These are phyloP conservation scores for Drosophila bocki DNA, from an alignment of 1,140 invertebrate species.

Conservation along the genomic window DNA sequence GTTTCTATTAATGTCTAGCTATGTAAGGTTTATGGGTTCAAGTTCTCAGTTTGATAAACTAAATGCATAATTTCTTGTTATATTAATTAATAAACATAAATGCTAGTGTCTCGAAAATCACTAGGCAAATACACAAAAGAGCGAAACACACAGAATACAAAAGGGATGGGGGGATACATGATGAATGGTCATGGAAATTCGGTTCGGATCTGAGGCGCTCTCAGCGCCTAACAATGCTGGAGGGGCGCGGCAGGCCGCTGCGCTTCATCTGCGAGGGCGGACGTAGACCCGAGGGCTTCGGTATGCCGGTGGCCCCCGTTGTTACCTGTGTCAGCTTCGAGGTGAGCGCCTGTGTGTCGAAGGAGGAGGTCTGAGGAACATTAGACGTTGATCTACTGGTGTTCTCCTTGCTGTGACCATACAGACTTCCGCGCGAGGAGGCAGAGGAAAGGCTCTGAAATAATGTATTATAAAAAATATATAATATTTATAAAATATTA, in stretches of 20 bases:
- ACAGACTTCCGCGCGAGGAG: slow-evolving; percentile 77
- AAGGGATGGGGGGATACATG: background rate
- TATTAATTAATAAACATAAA: slow-evolving; percentile 45
- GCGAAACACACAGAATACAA: slow-evolving; percentile 26
- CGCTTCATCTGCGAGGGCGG: slow-evolving; percentile 77
- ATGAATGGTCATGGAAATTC: slow-evolving; percentile 19
- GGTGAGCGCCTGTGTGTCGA: slow-evolving; percentile 54
- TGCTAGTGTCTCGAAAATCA: slow-evolving; percentile 34
- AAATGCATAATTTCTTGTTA: slow-evolving; percentile 45
- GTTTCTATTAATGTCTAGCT: slow-evolving; percentile 23
- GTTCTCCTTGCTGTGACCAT: slow-evolving; percentile 60
- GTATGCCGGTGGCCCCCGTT: slow-evolving; percentile 72
- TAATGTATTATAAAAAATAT: background rate
- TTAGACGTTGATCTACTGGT: slow-evolving; percentile 21
- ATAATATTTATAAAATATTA: background rate
- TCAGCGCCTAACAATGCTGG: slow-evolving; percentile 70
- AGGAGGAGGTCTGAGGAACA: slow-evolving; percentile 30
- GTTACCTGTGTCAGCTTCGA: slow-evolving; percentile 71
- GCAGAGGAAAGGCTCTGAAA: slow-evolving; percentile 78
- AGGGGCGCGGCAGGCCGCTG: slow-evolving; percentile 78
- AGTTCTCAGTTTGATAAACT: slow-evolving; percentile 37
- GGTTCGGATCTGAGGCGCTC: background rate
- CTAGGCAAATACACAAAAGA: slow-evolving; percentile 26
- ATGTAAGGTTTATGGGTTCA: slow-evolving; percentile 20
- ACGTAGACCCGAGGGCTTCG: slow-evolving; percentile 78